Evolutionary conservation across 2,888 invertebrate genomes (phyloP).

Genomic region (Buathra laborator): DNA sequence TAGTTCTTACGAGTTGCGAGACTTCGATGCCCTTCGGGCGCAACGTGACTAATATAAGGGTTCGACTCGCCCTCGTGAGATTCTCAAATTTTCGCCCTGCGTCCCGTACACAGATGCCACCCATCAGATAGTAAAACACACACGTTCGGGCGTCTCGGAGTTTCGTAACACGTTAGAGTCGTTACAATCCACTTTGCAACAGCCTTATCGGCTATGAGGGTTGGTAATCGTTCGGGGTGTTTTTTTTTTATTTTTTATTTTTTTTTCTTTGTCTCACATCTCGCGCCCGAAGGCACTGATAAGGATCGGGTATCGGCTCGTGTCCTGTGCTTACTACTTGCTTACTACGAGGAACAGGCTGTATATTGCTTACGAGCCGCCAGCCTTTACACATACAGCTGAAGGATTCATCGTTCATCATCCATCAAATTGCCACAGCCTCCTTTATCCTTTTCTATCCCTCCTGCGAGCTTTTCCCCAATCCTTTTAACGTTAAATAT

Average conservation of each 20-base stretch:
- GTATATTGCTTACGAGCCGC: slow-evolving; percentile 16
- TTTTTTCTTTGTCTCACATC: slow-evolving; percentile 23
- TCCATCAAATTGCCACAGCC: slow-evolving; percentile 60
- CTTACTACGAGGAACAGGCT: slow-evolving; percentile 21
- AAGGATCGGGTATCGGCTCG: slow-evolving; percentile 44
- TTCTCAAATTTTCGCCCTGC: slow-evolving; percentile 10
- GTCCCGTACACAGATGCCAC: slow-evolving; percentile 4
- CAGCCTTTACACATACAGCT: slow-evolving; percentile 14
- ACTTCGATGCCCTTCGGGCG: not conserved
- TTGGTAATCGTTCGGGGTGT: not conserved
- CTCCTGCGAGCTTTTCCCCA: slow-evolving; percentile 33
- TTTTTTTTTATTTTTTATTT: slow-evolving; percentile 1
- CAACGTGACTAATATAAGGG: slow-evolving; percentile 16
- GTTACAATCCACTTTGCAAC: slow-evolving; percentile 43
- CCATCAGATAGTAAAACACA: not conserved
- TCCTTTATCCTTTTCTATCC: slow-evolving; percentile 3
- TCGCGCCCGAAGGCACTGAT: slow-evolving; percentile 32
- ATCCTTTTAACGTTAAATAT: slow-evolving; percentile 57
- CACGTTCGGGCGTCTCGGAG: not conserved
- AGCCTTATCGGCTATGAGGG: slow-evolving; percentile 1
- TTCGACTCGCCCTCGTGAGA: not conserved
- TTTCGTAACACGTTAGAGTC: slow-evolving; percentile 31
- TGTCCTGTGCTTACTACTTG: not conserved
- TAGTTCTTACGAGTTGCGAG: not conserved
- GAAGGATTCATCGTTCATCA: slow-evolving; percentile 59